A percentile compares a stretch with the other conserved stretches of the same genome.
These are phyloP conservation scores for Diplazon laetatorius DNA, from an alignment of 2,888 invertebrate genomes.

Conservation along the genomic window DNA sequence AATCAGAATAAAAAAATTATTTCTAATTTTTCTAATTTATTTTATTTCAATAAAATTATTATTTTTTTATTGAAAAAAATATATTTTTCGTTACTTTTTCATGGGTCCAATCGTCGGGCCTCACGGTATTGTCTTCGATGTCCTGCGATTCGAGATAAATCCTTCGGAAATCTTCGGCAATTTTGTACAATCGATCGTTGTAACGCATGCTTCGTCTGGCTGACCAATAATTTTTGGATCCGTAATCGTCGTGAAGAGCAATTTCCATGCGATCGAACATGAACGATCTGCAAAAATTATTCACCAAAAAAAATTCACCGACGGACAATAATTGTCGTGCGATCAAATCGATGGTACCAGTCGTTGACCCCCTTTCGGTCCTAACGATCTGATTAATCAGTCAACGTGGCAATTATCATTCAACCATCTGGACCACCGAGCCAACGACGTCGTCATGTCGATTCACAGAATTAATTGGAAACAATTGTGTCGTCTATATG, in stretches of 20 bases:
- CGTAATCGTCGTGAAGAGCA: slow-evolving; percentile 93
- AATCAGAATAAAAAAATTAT: slow-evolving; percentile 56
- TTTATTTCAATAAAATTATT: too few relatives aligned
- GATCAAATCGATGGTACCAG: not conserved
- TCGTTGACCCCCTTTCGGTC: not conserved
- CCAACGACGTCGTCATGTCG: not conserved
- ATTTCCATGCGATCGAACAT: slow-evolving; percentile 93
- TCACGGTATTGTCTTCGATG: slow-evolving; percentile 84
- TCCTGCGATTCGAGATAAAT: slow-evolving; percentile 86
- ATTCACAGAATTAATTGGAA: not conserved
- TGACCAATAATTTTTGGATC: slow-evolving; percentile 92
- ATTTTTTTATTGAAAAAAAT: too few relatives aligned
- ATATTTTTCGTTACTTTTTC: too few relatives aligned
- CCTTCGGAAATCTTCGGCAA: slow-evolving; percentile 88
- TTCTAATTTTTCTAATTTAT: not conserved
- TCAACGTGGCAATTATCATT: not conserved
- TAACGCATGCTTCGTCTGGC: slow-evolving; percentile 96
- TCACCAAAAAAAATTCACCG: too few relatives aligned
- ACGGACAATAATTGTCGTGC: too few relatives aligned
- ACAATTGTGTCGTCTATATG: too few relatives aligned
- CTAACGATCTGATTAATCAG: not conserved
- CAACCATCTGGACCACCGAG: not conserved
- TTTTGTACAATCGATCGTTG: slow-evolving; percentile 86
- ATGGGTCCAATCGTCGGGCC: slow-evolving; percentile 86
- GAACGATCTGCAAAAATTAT: slow-evolving; percentile 85